phyloP scores from a whole-genome alignment of 2,113 vertebrate species.

The Puntigrus tetrazona region DNA sequence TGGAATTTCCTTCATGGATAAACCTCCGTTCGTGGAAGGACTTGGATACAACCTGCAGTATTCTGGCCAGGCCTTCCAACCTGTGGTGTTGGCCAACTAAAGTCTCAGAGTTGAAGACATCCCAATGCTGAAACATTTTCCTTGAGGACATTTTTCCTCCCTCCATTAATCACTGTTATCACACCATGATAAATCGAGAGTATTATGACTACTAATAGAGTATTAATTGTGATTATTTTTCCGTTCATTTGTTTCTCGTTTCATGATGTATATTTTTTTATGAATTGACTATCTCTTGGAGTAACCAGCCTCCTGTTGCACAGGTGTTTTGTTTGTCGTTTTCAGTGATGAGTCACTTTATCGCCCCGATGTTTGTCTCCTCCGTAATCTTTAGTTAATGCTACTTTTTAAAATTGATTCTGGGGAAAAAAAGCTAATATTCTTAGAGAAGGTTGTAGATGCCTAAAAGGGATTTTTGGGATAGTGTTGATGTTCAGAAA shows the following conservation, averaged over 20 bases:
- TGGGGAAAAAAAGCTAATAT: neutral
- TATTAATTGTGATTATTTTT: conserved; percentile 51
- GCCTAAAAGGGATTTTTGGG: neutral
- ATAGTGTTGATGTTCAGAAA: neutral
- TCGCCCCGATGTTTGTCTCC: conserved; percentile 2
- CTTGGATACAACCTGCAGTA: conserved; percentile 97
- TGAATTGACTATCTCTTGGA: conserved; percentile 19
- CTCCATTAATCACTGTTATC: conserved; percentile 47
- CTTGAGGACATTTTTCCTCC: conserved; percentile 7
- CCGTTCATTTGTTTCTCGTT: neutral
- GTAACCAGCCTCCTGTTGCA: conserved; percentile 59
- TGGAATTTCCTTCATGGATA: conserved; percentile 89
- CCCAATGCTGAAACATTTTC: conserved; percentile 54
- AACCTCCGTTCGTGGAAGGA: conserved; percentile 92
- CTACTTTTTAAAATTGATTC: neutral
- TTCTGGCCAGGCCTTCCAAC: conserved; percentile 95
- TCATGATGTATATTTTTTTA: neutral
- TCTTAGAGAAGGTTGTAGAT: conserved; percentile 17
- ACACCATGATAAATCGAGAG: conserved; percentile 36
- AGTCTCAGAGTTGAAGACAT: conserved; percentile 37
- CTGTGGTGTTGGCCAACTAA: conserved; percentile 96
- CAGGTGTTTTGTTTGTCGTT: conserved; percentile 53
- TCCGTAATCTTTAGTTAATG: conserved; percentile 15
- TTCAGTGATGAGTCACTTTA: neutral
- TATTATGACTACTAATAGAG: conserved; percentile 46